Evolutionary conservation across 2,113 vertebrate genomes (phyloP), one percentile per base, ranked within the genome.

Genomic region (Australoheros scitulus): DNA sequence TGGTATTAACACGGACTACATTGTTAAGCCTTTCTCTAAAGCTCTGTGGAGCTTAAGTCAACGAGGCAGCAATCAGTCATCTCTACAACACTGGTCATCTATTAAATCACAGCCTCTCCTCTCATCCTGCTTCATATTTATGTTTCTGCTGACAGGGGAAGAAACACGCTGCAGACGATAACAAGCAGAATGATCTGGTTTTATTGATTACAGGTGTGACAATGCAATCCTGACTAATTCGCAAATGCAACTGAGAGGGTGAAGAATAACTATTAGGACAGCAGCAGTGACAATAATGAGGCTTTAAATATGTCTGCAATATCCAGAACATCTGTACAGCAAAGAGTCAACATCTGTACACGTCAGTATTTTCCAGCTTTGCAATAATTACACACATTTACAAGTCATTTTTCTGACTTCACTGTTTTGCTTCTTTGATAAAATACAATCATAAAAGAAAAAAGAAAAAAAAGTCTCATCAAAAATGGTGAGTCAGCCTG

Each of bases 321-420:
- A 32, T 56, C 9, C 81, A 43, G 32, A 77, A 82, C 82, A 90
- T 79, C 85, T 88, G 88, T 84, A 84, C 84, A 93, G 84, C 80
- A 61, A 79, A 80, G 14, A 26, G 63, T 57, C 88, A 75, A 85
- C 86, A 81, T 90, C 86, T 92, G 79, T 89, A 90, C 82, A 90
- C 22, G 29, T 91, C 82, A 76, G 56, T 79, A 82, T 89, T 68
- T 79, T 68, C 89, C 83, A 91, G 88, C 82, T 88, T 81, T 87
- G 77, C 80, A 87, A 85, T 92, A 86, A 86, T 89, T 92, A 92
- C 89, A 94, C 58, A 90, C 84, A 92, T 91, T 85, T 92, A 92
- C 90, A 93, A 70, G 77, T 85, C 76, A 76, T 36, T 36, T 34
- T 70, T 57, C 52, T 15, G 47, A 90, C 81, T 81, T 82, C 17